These are phyloP conservation scores for Saccostrea cuccullata DNA, from an alignment of 1,140 invertebrate species.

Conservation along the genomic window DNA sequence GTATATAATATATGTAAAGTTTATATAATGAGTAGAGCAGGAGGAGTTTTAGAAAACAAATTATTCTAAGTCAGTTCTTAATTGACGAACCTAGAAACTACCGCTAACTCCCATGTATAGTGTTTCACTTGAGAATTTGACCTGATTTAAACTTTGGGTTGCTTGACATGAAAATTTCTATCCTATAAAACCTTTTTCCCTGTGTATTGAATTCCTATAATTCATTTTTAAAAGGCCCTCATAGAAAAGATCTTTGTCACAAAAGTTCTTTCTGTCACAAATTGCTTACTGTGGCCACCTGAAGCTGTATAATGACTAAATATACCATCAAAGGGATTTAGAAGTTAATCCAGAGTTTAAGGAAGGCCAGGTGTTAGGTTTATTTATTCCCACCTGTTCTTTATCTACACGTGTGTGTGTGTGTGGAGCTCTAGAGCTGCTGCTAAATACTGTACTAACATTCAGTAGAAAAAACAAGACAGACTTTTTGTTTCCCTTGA, in stretches of 20 bases:
- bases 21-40: background rate
- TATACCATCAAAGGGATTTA: constrained; percentile 11
- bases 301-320: background rate
- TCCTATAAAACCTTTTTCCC: background rate
- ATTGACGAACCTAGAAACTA: background rate
- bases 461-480: background rate
- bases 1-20: no score
- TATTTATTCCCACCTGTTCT: background rate
- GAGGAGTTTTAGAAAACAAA: background rate
- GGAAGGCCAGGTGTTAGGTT: background rate
- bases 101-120: background rate
- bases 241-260: background rate
- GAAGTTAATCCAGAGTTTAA: background rate
- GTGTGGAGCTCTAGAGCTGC: background rate
- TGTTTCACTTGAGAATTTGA: background rate
- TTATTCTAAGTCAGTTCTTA: background rate
- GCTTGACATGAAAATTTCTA: background rate
- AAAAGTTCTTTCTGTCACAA: background rate
- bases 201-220: background rate
- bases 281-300: background rate
- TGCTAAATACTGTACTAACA: background rate
- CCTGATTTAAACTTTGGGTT: background rate
- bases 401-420: no score
- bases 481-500: background rate
- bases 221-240: background rate